Percentiles rank a stretch among this genome's conserved stretches.
Conservation (phyloP, 2,888 invertebrate genomes). For the Phasia obesa region DNA sequence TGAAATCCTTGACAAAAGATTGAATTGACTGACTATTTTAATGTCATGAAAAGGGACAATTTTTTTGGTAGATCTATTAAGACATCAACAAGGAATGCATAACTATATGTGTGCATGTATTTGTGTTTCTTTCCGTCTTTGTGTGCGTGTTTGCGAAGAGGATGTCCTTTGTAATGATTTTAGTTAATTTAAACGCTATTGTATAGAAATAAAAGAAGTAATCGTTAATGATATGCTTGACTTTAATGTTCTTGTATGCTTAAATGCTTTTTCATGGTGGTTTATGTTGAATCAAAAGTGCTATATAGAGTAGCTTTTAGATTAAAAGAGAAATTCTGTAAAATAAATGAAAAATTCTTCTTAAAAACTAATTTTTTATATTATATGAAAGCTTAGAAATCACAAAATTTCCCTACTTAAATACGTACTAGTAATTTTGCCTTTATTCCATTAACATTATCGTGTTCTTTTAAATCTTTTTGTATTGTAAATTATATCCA, state of each 20-base stretch:
- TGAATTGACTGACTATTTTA: not conserved
- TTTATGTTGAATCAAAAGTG: too few species aligned
- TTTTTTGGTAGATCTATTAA: constrained; percentile 1
- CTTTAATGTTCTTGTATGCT: constrained; percentile 57
- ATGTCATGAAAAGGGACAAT: constrained; percentile 23
- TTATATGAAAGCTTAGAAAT: too few species aligned
- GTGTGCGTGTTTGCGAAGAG: constrained; percentile 39
- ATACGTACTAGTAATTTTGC: too few species aligned
- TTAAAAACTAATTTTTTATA: too few species aligned
- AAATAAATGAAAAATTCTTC: too few species aligned
- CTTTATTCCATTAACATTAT: too few species aligned
- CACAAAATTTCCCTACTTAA: too few species aligned
- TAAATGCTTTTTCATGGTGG: constrained; percentile 26
- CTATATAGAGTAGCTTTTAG: too few species aligned
- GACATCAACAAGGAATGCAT: constrained; percentile 24
- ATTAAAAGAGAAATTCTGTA: too few species aligned
- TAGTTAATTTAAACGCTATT: constrained; percentile 64
- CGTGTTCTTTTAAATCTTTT: too few species aligned
- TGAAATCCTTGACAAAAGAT: constrained; percentile 41
- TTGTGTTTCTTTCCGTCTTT: not conserved
- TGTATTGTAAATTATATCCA: too few species aligned
- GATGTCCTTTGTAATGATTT: constrained; percentile 60
- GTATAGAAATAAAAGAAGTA: constrained; percentile 54
- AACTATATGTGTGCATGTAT: not conserved
- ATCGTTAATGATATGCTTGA: constrained; percentile 54